Evolutionary conservation across 2,888 invertebrate species (phyloP), one percentile per base, ranked within the genome.

Genomic region (Aplocera efformata): DNA sequence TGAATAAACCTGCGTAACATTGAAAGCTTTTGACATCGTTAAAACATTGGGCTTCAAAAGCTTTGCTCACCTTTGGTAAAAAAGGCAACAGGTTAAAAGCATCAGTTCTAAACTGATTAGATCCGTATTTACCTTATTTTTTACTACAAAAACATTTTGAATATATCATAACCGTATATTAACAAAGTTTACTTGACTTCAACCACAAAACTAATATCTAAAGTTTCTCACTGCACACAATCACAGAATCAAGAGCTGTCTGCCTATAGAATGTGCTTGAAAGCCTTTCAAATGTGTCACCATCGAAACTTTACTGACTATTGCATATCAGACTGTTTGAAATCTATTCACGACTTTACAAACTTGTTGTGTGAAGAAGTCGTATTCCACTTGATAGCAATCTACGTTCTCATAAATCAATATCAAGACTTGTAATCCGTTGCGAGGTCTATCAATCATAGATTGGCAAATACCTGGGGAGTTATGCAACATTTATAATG

Each of bases 401-500:
- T 33, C 32, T 7, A 22, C 9, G 20, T 1, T n/a, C 29, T 23
- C 20, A 38, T 41, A 41, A 42, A 42, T 46, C 30, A 38, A 41
- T 28, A 41, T 31, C 27, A 20, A 34, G 37, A 17, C 40, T 28
- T 24, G 39, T 38, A 42, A 42, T 35, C 39, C 32, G 21, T 38
- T 34, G 21, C 10, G 10, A 29, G 32, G 28, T 25, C 32, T 27
- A 35, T 42, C 32, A 47, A 42, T 35, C 35, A 26, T 24, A 20
- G 27, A 35, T 28, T 23, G 11, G 24, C 33, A 36, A 42, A 28
- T 28, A n/a, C 2, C 8, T 27, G 32, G 10, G 1, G 35, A 28
- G 41, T 41, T 46, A 41, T 37, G 32, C 30, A 37, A 40, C 36
- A 40, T 20, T 27, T 5, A 13, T 35, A 29, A 32, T 40, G 24